These are phyloP conservation scores for Pachliopta kotzebuea DNA, from an alignment of 2,888 invertebrate species.

Conservation along the genomic window DNA sequence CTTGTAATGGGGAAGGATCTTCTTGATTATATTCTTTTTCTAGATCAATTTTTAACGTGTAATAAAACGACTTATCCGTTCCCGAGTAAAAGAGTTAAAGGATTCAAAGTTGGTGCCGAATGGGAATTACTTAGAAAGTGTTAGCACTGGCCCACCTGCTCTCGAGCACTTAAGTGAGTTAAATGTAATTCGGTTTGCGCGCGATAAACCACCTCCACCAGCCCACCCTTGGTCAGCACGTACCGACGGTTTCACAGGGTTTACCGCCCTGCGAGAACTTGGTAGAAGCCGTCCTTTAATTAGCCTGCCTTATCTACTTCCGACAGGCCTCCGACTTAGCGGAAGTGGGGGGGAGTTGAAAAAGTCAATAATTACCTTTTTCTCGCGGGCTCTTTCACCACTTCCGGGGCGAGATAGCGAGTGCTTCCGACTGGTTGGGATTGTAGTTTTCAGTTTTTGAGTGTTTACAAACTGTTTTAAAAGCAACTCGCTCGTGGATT, in stretches of 20 bases:
- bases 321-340: conserved; percentile 16
- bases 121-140: background rate
- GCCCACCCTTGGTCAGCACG: conserved; percentile 7
- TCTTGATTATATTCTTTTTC: too few relatives aligned
- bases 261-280: conserved; percentile 30
- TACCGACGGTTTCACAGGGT: conserved; percentile 27
- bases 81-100: background rate
- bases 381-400: conserved; percentile 27
- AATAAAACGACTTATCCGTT: too few relatives aligned
- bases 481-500: conserved; percentile 8
- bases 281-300: conserved; percentile 39
- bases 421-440: conserved; percentile 2
- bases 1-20: too few relatives aligned
- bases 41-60: too few relatives aligned
- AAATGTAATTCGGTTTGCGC: conserved; percentile 6
- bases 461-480: conserved; percentile 22
- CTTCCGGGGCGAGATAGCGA: conserved; percentile 17
- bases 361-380: conserved; percentile 36
- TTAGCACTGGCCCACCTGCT: background rate
- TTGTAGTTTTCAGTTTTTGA: conserved; percentile 20
- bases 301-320: conserved; percentile 29
- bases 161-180: conserved; percentile 6
- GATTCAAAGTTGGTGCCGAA: background rate
- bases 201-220: conserved; percentile 1
- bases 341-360: conserved; percentile 23